A percentile compares a stretch with the other conserved stretches of the same genome.
phyloP scores from a whole-genome alignment of 2,113 vertebrate species.

The Carassius gibelio region DNA sequence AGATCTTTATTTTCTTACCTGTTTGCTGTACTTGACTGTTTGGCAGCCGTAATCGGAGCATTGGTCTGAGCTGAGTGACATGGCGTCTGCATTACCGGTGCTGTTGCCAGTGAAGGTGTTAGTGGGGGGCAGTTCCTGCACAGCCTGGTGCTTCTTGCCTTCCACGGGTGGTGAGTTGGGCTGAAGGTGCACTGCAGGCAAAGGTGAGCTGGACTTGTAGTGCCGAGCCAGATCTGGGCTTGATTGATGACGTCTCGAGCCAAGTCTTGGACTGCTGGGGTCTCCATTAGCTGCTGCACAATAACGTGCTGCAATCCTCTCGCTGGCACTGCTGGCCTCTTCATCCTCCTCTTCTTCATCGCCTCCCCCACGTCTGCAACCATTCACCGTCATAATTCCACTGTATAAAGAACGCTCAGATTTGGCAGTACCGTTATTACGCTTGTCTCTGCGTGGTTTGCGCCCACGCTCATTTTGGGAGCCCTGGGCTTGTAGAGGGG shows the following conservation, averaged over 20 bases:
- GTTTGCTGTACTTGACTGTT: conserved; percentile 95
- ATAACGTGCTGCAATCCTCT: conserved; percentile 90
- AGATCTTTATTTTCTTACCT: conserved; percentile 79
- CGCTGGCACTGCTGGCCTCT: conserved; percentile 83
- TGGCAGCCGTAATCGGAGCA: conserved; percentile 98
- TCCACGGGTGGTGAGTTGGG: conserved; percentile 93
- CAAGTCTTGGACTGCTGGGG: conserved; percentile 86
- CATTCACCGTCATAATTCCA: conserved; percentile 77
- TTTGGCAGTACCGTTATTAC: conserved; percentile 71
- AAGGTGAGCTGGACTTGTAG: no score
- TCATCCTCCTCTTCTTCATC: conserved; percentile 72
- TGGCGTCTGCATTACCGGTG: conserved; percentile 84
- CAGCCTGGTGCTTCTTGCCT: conserved; percentile 93
- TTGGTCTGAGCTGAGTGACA: conserved; percentile 96
- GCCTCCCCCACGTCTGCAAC: conserved; percentile 68
- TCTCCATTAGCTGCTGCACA: conserved; percentile 84
- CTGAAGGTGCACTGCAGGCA: conserved; percentile 63
- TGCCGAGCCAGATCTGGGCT: conserved; percentile 62
- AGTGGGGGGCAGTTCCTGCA: conserved; percentile 96
- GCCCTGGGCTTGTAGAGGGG: conserved; percentile 63
- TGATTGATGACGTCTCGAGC: conserved; percentile 85
- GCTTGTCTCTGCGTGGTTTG: conserved; percentile 74
- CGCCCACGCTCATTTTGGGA: conserved; percentile 68
- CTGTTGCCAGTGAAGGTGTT: conserved; percentile 97
- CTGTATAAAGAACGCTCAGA: conserved; percentile 92